A percentile compares a stretch with the other conserved stretches of the same genome.
These are phyloP conservation scores for Drosophila punjabiensis DNA, from an alignment of 1,140 invertebrate species.

Conservation along the genomic window DNA sequence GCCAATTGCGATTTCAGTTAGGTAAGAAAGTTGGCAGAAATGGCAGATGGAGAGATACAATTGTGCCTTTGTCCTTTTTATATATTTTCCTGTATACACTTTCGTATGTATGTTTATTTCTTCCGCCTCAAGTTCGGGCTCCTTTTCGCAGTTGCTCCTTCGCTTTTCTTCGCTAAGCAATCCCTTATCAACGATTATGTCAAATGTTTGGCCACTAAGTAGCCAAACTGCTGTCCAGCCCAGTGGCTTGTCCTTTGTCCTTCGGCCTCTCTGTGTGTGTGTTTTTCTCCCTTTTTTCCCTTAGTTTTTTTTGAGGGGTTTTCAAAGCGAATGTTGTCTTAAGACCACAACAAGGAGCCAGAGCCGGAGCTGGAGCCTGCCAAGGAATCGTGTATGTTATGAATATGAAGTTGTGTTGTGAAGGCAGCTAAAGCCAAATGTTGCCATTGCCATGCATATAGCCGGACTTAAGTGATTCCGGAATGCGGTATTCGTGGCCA, in stretches of 20 bases:
- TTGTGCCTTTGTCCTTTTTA: constrained; percentile 31
- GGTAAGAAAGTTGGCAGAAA: constrained; percentile 32
- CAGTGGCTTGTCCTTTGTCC: constrained; percentile 30
- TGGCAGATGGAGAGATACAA: constrained; percentile 18
- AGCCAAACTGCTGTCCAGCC: constrained; percentile 52
- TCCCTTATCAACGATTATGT: constrained; percentile 81
- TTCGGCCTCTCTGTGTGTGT: constrained; percentile 5
- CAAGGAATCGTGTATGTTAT: constrained; percentile 49
- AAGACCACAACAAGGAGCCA: constrained; percentile 39
- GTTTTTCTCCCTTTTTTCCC: neutral
- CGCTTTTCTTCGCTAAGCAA: constrained; percentile 42
- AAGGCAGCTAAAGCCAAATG: constrained; percentile 56
- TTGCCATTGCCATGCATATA: constrained; percentile 72
- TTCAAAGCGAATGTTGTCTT: constrained; percentile 20
- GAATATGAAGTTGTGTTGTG: constrained; percentile 64
- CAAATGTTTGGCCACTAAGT: constrained; percentile 74
- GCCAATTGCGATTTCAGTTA: constrained; percentile 45
- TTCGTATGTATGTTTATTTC: neutral
- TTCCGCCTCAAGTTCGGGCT: neutral
- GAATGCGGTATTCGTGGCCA: constrained; percentile 3
- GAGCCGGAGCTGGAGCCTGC: neutral
- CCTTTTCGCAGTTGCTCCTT: constrained; percentile 36
- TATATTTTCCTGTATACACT: constrained; percentile 9
- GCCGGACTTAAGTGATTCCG: constrained; percentile 72
- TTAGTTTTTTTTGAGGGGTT: neutral